Evolutionary conservation across 2,113 vertebrate genomes (phyloP), one percentile per base, ranked within the genome.

Genomic region (Clarias magur): DNA sequence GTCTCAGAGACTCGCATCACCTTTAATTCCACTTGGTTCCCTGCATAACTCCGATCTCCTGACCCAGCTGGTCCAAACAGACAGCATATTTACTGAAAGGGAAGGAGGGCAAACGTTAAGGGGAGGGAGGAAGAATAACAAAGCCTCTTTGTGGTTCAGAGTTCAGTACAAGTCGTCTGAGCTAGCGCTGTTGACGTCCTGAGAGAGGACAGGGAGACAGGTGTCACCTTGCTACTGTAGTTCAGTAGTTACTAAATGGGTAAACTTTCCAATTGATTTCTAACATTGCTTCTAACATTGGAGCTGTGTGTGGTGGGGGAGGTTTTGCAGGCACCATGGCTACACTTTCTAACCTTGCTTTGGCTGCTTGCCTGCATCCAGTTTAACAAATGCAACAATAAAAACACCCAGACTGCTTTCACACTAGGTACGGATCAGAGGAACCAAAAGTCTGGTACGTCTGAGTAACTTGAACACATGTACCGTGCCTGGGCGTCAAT

Each of bases 21-120:
- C 62, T 91, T 94, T 89, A 94, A 94, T 92, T 93, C 88, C 85
- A 75, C 92, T 93, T 94, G 93, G 93, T 95, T 92, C 80, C 75
- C 38, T 63, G 62, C 75, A 59, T 86, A 86, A 53, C 84, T 30
- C 85, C 89, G 91, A 92, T 91, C 90, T 90, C 87, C 90, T 85
- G 91, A 94, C 91, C 93, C 89, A 89, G 87, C 84, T 62, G 90
- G 86, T 88, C 90, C 85, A 68, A 86, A 63, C 82, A 86, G 83
- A 90, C 82, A 86, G 80, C 67, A 73, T 65, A 72, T 87, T 62
- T 75, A 72, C 59, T 84, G 75, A 80, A 73, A 89, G 87, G 85
- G 86, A 91, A 89, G 13, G 56, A 59, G 70, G 48, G 27, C 60
- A 76, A 76, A 30, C 4, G 48, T 73, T 73, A 62, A 34, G 34